Percentiles rank a stretch among this genome's conserved stretches.
phyloP scores from a whole-genome alignment of 2,113 vertebrate genomes.

The Rhinopomastus cyanomelas region DNA sequence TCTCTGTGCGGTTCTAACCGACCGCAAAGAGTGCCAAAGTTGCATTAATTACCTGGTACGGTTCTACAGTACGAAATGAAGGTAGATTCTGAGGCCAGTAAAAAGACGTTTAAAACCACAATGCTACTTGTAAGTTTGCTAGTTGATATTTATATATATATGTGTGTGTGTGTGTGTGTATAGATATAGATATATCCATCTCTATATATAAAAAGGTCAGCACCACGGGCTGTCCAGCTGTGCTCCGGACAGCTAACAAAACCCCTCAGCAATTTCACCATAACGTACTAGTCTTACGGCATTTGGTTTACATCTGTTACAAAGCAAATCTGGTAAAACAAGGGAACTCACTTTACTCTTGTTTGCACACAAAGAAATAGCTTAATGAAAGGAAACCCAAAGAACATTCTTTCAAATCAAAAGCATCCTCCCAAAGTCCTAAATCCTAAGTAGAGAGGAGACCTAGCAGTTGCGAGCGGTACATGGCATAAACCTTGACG shows the following conservation, averaged over 20 bases:
- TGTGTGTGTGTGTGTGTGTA: constrained; percentile 14
- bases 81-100: constrained; percentile 80
- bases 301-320: constrained; percentile 78
- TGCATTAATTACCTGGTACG: constrained; percentile 76
- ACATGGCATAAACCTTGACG: constrained; percentile 68
- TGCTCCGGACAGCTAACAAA: constrained; percentile 70
- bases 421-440: constrained; percentile 58
- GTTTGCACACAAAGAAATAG: constrained; percentile 70
- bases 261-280: constrained; percentile 70
- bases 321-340: constrained; percentile 76
- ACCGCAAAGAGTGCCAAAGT: constrained; percentile 53
- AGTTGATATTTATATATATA: neutral
- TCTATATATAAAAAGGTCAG: constrained; percentile 77
- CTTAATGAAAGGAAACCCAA: constrained; percentile 67
- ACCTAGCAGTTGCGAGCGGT: constrained; percentile 63
- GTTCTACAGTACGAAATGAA: constrained; percentile 83
- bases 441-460: constrained; percentile 59
- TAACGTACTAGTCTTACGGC: constrained; percentile 77
- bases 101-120: constrained; percentile 77
- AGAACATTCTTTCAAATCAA: constrained; percentile 66
- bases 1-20: constrained; percentile 54
- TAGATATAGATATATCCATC: constrained; percentile 43
- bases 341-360: constrained; percentile 74
- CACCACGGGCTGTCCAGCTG: constrained; percentile 75
- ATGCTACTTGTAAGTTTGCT: constrained; percentile 79